phyloP scores from a whole-genome alignment of 2,888 invertebrate genomes.

The Agrochola litura region DNA sequence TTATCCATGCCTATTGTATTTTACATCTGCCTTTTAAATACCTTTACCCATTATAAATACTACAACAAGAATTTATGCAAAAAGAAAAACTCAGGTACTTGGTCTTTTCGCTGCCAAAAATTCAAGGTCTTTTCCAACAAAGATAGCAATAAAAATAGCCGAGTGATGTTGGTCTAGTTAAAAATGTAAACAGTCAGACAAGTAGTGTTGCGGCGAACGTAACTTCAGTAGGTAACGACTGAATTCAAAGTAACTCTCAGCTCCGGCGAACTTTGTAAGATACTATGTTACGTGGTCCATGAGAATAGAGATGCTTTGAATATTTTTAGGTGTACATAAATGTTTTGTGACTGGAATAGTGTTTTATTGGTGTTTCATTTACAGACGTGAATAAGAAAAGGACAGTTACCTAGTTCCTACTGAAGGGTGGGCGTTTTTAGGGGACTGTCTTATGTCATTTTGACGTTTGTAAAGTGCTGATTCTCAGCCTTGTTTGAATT shows the following conservation, averaged over 20 bases:
- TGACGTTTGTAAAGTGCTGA: too few species aligned
- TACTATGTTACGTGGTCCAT: slow-evolving; percentile 4
- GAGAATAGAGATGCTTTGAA: slow-evolving; percentile 6
- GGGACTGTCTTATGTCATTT: too few species aligned
- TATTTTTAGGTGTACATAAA: slow-evolving; percentile 2
- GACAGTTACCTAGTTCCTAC: too few species aligned
- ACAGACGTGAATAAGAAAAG: not conserved
- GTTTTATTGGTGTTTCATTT: slow-evolving; percentile 7
- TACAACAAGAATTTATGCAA: not conserved
- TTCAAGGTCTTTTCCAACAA: slow-evolving; percentile 35
- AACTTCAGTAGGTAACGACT: slow-evolving; percentile 64
- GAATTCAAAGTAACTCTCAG: slow-evolving; percentile 46
- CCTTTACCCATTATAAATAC: too few species aligned
- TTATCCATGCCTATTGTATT: too few species aligned
- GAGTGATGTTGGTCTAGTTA: slow-evolving; percentile 65
- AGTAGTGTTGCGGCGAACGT: slow-evolving; percentile 46
- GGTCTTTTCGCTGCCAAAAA: not conserved
- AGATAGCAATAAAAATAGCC: slow-evolving; percentile 52
- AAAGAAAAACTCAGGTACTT: not conserved
- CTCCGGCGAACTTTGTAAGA: slow-evolving; percentile 22
- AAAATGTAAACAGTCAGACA: slow-evolving; percentile 67
- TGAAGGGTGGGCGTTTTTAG: too few species aligned
- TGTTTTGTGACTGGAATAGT: not conserved
- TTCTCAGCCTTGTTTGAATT: too few species aligned
- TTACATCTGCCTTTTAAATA: too few species aligned